Evolutionary conservation across 2,797 vertebrate genomes (phyloP), one percentile per base, ranked within the genome.

Genomic region (Cercopithecus neglectus): DNA sequence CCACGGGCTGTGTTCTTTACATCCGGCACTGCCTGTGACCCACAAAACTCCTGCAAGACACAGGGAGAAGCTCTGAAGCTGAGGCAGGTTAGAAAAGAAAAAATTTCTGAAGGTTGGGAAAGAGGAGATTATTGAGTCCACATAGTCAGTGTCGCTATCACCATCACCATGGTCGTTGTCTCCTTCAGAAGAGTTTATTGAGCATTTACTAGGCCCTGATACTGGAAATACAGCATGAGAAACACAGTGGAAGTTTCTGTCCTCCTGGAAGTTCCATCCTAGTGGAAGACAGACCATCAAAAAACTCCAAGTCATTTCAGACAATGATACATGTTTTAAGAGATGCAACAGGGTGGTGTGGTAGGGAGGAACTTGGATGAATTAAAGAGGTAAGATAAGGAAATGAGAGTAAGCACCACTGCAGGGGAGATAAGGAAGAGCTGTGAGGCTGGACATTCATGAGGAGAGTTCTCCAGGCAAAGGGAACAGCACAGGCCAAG

Each of bases 121-220:
- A 53, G 5, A 72, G 3, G 16, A 50, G n/a, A 30, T 41, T 1
- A 53, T 2, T 0, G 30, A 91, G 50, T 53, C 10, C 78, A 53
- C 5, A 1, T 75, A 0, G 0, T 17, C 48, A 33, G 1, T 67
- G 36, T 53, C 74, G 7, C 22, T 12, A 1, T 36, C 19, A 5
- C 14, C 36, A 4, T 2, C 1, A 26, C 14, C 55, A 12, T 4
- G 3, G 22, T 55, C 33, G 9, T 11, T 7, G 33, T 61, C 33
- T n/a, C 57, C 67, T 64, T 17, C 19, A 8, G 16, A 21, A 64
- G 46, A 79, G 61, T 82, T 89, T 36, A 41, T 1, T 67, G 72
- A 83, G 70, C 8, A 36, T 21, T 53, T 57, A 0, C 11, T 5
- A 1, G 5, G 5, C 1, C 17, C 53, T 30, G 13, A 26, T 26